These are phyloP conservation scores for Edolisoma coerulescens DNA, from an alignment of 2,113 vertebrate species.

Conservation along the genomic window DNA sequence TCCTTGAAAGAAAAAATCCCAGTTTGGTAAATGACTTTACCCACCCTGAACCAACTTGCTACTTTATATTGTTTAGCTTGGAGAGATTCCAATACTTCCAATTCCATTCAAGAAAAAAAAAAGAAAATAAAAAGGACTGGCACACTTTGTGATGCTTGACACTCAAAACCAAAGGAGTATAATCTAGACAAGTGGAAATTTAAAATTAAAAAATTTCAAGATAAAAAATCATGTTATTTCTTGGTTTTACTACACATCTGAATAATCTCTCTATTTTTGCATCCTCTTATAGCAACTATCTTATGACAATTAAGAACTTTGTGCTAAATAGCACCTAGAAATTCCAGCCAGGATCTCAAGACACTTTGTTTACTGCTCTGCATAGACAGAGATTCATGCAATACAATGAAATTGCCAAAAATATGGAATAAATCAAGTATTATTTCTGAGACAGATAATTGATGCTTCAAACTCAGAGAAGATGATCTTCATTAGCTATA, in stretches of 20 bases:
- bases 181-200: background rate
- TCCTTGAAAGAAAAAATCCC: background rate
- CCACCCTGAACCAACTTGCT: background rate
- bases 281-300: fast-evolving
- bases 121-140: background rate
- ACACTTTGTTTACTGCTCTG: background rate
- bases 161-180: background rate
- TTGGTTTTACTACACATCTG: background rate
- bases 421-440: background rate
- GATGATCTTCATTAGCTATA: background rate
- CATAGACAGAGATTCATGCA: background rate
- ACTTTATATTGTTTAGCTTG: background rate
- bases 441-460: background rate
- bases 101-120: background rate
- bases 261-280: background rate
- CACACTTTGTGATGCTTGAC: fast-evolving
- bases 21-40: background rate
- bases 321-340: background rate
- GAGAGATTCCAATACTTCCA: background rate
- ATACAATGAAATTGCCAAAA: background rate
- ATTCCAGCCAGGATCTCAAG: background rate
- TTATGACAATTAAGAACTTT: background rate
- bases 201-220: background rate
- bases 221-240: background rate
- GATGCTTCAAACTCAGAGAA: background rate